Base-by-base conservation (phyloP, 2,113 vertebrate genomes). In the Phylloscopus trochiloides region DNA sequence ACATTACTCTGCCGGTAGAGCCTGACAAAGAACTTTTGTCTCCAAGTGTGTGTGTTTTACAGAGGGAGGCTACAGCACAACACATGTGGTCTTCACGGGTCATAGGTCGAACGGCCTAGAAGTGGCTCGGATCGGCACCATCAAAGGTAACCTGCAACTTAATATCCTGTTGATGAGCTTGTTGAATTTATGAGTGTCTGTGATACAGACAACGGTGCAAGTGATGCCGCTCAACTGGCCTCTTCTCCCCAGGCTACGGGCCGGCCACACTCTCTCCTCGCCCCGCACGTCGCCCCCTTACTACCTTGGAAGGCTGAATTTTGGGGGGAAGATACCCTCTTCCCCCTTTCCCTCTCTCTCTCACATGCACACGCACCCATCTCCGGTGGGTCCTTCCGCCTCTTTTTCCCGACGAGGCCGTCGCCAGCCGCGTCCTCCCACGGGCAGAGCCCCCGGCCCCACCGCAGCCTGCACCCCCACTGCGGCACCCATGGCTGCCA, bases 111-210 rank as follows among this genome's bases (percentile, higher is more conserved):
- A 98, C 96, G 98, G 97, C 98, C 98, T 98, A 99, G 97, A 98
- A 99, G 98, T 98, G 97, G 79, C 96, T 97, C 97, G 97, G 98
- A 98, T 98, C 97, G 98, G 85, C 92, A 90, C 94, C 98, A 98
- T 98, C 98, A 98, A 98, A 98, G 97, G 97, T 97, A 98, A 97
- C 97, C 96, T 98, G 98, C 98, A 98, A 98, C 97, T 97, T 98
- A 98, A 98, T 98, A 98, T 98, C 98, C 98, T 98, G 98, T 98
- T 99, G 99, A 98, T 98, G 98, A 97, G 95, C 96, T 98, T 98
- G 98, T 98, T 98, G 98, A 97, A 98, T 98, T 98, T 98, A 97
- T 97, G 97, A 96, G 95, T 93, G 88, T 96, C 97, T 96, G 86
- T 94, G 95, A 93, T 91, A 84, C 83, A 91, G 97, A 95, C 51